phyloP scores from a whole-genome alignment of 2,888 invertebrate genomes.

The Nemurella pictetii region DNA sequence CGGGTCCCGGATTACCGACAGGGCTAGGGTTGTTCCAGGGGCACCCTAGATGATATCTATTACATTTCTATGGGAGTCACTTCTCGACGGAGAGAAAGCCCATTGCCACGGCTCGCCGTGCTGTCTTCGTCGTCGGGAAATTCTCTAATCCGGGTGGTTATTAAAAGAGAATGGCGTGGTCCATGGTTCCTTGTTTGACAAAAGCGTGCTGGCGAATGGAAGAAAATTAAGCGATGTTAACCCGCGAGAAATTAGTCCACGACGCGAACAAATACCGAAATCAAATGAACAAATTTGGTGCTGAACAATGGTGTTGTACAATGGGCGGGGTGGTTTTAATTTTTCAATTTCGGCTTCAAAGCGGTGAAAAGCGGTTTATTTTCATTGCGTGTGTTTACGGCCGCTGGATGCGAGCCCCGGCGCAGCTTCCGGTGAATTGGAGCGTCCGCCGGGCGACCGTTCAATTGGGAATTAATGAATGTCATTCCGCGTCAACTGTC shows the following conservation, averaged over 20 bases:
- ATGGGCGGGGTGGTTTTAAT: background rate
- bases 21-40: slow-evolving; percentile 34
- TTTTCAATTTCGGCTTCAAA: background rate
- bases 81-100: no score
- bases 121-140: background rate
- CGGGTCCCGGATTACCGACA: background rate
- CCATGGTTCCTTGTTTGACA: background rate
- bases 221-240: slow-evolving; percentile 17
- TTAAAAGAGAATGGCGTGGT: slow-evolving; percentile 3
- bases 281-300: slow-evolving; percentile 23
- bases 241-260: background rate
- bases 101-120: no score
- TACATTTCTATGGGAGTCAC: slow-evolving; percentile 18
- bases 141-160: background rate
- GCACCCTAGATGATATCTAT: slow-evolving; percentile 24
- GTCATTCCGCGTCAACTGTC: background rate
- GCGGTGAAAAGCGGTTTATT: background rate
- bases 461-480: background rate
- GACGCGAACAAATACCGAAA: slow-evolving; percentile 18
- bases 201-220: slow-evolving; percentile 17
- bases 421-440: background rate
- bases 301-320: background rate
- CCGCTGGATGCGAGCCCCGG: background rate
- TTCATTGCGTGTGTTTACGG: background rate
- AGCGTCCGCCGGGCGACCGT: background rate